Percentiles rank a stretch among this genome's conserved stretches.
phyloP scores from a whole-genome alignment of 1,140 invertebrate species.

The Zaprionus gabonicus region DNA sequence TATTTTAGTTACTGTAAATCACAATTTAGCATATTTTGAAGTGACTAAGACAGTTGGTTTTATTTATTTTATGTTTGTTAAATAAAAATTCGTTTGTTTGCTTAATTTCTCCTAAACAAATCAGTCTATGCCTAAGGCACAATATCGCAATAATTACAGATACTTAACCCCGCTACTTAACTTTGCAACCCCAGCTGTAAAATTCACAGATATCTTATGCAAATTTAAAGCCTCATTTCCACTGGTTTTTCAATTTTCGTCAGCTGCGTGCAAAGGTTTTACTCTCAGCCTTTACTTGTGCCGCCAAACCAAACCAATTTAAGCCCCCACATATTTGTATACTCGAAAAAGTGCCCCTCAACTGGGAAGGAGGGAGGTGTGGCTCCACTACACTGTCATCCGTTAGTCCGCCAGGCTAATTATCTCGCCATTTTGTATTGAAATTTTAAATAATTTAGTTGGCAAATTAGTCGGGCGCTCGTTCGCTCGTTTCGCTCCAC shows the following conservation, averaged over 20 bases:
- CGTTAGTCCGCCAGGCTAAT: slow-evolving; percentile 46
- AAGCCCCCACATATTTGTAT: slow-evolving; percentile 48
- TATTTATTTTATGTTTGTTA: no score
- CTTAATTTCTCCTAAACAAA: no score
- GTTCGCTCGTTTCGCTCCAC: slow-evolving; percentile 2
- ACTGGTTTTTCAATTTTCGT: slow-evolving; percentile 2
- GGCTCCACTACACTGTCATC: neutral
- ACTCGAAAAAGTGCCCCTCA: slow-evolving; percentile 16
- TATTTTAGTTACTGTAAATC: no score
- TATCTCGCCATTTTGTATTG: slow-evolving; percentile 75
- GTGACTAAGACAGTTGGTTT: no score
- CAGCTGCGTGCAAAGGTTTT: slow-evolving; percentile 47
- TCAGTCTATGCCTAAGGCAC: no score
- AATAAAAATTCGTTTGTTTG: no score
- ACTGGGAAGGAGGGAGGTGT: neutral
- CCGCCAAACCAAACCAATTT: slow-evolving; percentile 29
- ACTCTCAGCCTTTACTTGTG: no score
- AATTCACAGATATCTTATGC: slow-evolving; percentile 11
- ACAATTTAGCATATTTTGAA: no score
- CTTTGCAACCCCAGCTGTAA: neutral
- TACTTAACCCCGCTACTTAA: neutral
- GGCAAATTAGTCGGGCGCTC: slow-evolving; percentile 52
- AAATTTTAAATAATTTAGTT: slow-evolving; percentile 73
- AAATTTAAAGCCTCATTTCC: slow-evolving; percentile 6
- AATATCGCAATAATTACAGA: no score